Evolutionary conservation across 2,888 invertebrate species (phyloP).

Genomic region (Pachydiplax longipennis): DNA sequence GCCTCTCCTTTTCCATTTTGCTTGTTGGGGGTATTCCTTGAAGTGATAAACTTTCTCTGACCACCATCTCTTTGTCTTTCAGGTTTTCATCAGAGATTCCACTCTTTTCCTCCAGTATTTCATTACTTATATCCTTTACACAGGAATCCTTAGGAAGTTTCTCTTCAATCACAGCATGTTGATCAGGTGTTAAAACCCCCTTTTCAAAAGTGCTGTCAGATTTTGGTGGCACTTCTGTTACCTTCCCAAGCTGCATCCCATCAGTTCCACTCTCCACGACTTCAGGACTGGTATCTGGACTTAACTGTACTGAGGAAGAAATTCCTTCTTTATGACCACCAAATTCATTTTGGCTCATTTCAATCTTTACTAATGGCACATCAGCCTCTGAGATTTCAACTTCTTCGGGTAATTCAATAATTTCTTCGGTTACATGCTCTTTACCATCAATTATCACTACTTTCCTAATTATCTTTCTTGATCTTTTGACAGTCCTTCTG

Average conservation of each 20-base stretch:
- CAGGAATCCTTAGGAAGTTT: background rate
- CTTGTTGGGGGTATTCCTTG: background rate
- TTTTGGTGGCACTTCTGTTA: too few species aligned
- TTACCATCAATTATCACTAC: constrained; percentile 82
- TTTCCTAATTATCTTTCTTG: constrained; percentile 76
- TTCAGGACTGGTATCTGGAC: background rate
- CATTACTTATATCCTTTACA: background rate
- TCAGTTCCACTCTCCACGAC: background rate
- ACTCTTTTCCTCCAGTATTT: too few species aligned
- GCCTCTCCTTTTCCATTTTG: background rate
- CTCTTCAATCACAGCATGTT: too few species aligned
- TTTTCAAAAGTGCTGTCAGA: background rate
- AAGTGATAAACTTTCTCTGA: too few species aligned
- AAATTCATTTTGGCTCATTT: constrained; percentile 67
- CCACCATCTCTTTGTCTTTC: too few species aligned
- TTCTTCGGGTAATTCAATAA: constrained; percentile 84
- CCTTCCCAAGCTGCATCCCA: background rate
- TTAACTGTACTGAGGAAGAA: background rate
- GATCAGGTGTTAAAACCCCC: background rate
- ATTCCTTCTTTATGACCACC: constrained; percentile 50
- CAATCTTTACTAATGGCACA: constrained; percentile 75
- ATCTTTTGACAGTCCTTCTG: constrained; percentile 75
- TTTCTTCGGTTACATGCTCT: constrained; percentile 82
- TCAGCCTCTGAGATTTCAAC: constrained; percentile 76
- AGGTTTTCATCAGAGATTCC: too few species aligned